These are phyloP conservation scores for Cygnus atratus DNA, from an alignment of 2,113 vertebrate species.

Conservation along the genomic window DNA sequence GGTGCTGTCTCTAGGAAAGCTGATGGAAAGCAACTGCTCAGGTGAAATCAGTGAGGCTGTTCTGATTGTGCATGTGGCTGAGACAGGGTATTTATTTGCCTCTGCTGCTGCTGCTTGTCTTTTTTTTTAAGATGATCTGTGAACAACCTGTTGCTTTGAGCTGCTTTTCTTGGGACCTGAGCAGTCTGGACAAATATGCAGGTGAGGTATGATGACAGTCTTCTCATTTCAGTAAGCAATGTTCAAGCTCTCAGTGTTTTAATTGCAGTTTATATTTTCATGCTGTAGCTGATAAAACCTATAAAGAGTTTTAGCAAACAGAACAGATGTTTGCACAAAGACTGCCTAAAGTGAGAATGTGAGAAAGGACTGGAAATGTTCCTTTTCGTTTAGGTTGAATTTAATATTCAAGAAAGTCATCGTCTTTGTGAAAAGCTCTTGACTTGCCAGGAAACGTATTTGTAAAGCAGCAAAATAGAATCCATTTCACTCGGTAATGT, in stretches of 20 bases:
- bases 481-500: not conserved
- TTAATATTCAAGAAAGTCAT: not conserved
- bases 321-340: not conserved
- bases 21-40: not conserved
- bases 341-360: not conserved
- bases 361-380: not conserved
- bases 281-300: not conserved
- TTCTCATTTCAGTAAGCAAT: not conserved
- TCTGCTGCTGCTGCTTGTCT: accelerated
- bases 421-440: not conserved
- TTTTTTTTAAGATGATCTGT: not conserved
- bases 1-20: not conserved
- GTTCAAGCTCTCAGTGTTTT: not conserved
- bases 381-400: not conserved
- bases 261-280: not conserved
- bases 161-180: accelerated
- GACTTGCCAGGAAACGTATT: not conserved
- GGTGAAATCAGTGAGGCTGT: not conserved
- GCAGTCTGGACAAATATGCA: not conserved
- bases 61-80: not conserved
- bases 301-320: not conserved
- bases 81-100: not conserved
- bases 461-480: not conserved
- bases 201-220: not conserved
- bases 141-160: not conserved